A percentile compares a stretch with the other conserved stretches of the same genome.
These are phyloP conservation scores for Actinopyga echinites DNA, from an alignment of 53 echinoderm and acorn worm species.

Conservation along the genomic window DNA sequence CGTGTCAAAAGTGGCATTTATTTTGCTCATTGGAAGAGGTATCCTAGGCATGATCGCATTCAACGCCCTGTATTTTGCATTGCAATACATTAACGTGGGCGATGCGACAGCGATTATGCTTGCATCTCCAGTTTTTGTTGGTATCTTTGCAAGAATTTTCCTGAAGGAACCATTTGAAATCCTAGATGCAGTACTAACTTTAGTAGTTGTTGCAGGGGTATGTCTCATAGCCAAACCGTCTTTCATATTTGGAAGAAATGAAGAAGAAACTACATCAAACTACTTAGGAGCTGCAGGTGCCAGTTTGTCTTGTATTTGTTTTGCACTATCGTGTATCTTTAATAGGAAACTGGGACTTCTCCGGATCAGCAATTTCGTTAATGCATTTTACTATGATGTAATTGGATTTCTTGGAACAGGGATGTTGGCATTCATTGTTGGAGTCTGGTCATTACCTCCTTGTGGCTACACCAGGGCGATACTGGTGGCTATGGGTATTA, in stretches of 20 bases:
- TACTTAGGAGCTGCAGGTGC: neutral
- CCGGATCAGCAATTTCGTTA: neutral
- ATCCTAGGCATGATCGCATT: neutral
- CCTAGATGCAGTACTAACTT: neutral
- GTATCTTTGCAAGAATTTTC: slow-evolving; percentile 6
- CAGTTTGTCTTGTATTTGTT: neutral
- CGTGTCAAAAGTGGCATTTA: neutral
- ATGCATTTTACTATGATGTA: neutral
- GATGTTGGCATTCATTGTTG: neutral
- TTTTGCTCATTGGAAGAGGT: neutral
- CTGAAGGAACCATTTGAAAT: neutral
- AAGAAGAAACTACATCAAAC: neutral
- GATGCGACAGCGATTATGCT: slow-evolving; percentile 1
- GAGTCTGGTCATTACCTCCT: neutral
- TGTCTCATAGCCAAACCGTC: slow-evolving; percentile 1
- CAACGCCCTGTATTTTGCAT: neutral
- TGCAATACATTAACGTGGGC: neutral
- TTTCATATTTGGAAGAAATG: neutral
- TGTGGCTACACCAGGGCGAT: neutral
- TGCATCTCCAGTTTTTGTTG: neutral
- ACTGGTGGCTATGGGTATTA: neutral
- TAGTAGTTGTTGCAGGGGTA: neutral
- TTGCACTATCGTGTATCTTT: neutral
- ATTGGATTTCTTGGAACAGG: neutral
- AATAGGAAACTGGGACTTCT: neutral